Base-by-base conservation (phyloP, 1,140 invertebrate species). In the Whitmania pigra region DNA sequence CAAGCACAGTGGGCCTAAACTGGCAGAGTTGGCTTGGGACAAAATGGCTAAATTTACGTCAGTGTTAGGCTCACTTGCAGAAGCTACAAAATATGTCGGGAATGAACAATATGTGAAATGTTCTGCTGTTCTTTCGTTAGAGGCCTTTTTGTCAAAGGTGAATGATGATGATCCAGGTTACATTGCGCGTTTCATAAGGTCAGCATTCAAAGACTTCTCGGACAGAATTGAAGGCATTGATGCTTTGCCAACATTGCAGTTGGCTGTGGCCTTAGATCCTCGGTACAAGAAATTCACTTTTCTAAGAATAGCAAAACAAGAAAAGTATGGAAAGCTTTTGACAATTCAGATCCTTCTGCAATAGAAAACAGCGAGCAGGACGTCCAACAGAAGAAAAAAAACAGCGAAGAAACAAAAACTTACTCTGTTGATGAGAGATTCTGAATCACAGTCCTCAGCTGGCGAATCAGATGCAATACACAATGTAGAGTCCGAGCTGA, bases 261-360 rank as follows among this genome's bases (percentile, higher is more conserved):
- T n/a, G n/a, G n/a, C n/a, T n/a, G n/a, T n/a, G n/a, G n/a, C n/a
- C n/a, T n/a, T n/a, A n/a, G n/a, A n/a, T n/a, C n/a, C n/a, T n/a
- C n/a, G n/a, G n/a, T 57, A 57, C 55, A 57, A 57, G 55, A 57
- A 57, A 57, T 9, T n/a, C 25, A 57, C 55, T 2, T 57, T n/a
- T 57, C 55, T 57, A 57, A 57, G 55, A 57, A 57, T 2, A 57
- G 55, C 2, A 2, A 57, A 57, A 57, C 25, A 27, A n/a, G 25
- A 57, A 57, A 9, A 2, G 9, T 2, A 27, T 57, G 55, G 9
- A 57, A 2, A 57, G 55, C 55, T n/a, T 3, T 27, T 57, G 55
- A 3, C 55, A 57, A 57, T 57, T 57, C 55, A 57, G 55, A 57
- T 2, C 55, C 55, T 57, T 57, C 55, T 57, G 9, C 9, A 9